Evolutionary conservation across 2,888 invertebrate species (phyloP), one percentile per base, ranked within the genome.

Genomic region (Agriotes lineatus): DNA sequence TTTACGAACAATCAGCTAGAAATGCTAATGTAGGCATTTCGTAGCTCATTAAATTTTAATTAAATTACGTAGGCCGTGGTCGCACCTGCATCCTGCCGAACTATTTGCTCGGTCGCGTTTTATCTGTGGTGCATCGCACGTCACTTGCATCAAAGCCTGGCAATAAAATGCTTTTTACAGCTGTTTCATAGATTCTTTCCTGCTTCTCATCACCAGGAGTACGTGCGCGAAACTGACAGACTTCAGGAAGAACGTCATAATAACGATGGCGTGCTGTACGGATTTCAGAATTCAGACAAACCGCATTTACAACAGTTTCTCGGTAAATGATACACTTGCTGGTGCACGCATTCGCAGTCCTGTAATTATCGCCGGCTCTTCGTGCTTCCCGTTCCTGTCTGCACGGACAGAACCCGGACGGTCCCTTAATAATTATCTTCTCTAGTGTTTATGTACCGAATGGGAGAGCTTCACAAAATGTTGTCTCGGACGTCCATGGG

Each of bases 361-460:
- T 63, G 62, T 72, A 73, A 74, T 74, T 74, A 74, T 66, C 75
- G 76, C 78, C 76, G 77, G 25, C 50, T 70, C 74, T 72, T 72
- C 72, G 69, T 71, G 75, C 73, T 75, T 75, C 75, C 77, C 76
- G 77, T 77, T 76, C 75, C 25, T 25, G 25, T 25, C 3, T 25
- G 7, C 25, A 25, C 7, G 4, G 7, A 52, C 16, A 33, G 52
- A 20, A 12, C 44, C 14, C 12, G 22, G 19, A 6, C 12, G 5
- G 22, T 30, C 9, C 30, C n/a, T 4, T 18, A 33, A 35, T 48
- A 48, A 48, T 48, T 48, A 48, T 48, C n/a, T 3, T 44, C 18
- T 20, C 16, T 18, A n/a, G 6, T 18, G 18, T 42, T 42, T 42
- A 42, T 42, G 10, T 20, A 19, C 20, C 19, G 20, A 44, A 44